A percentile compares a stretch with the other conserved stretches of the same genome.
phyloP scores from a whole-genome alignment of 2,797 vertebrate genomes.

The Triplophysa bombifrons region DNA sequence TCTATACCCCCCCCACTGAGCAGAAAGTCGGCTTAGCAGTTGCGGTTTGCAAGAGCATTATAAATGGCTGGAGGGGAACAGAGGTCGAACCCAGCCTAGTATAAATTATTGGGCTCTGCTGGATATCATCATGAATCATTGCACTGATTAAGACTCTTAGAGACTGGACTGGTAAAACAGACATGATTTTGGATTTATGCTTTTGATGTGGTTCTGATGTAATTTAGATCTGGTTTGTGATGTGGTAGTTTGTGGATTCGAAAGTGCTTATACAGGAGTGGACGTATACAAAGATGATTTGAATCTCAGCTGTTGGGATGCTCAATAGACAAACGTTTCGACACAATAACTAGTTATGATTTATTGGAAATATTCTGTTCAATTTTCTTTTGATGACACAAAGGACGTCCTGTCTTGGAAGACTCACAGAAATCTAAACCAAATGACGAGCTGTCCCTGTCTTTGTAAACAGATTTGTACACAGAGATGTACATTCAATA shows the following conservation, averaged over 20 bases:
- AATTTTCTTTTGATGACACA: constrained; percentile 57
- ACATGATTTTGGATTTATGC: constrained; percentile 9
- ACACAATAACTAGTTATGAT: constrained; percentile 38
- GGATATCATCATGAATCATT: constrained; percentile 42
- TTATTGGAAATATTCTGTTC: constrained; percentile 45
- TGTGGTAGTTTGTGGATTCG: constrained; percentile 29
- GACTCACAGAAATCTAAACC: constrained; percentile 67
- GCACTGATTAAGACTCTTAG: constrained; percentile 25
- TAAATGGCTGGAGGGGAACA: constrained; percentile 14
- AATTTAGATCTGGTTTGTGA: constrained; percentile 35
- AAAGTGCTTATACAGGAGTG: constrained; percentile 4
- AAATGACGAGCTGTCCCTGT: constrained; percentile 64
- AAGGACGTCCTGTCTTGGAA: constrained; percentile 62
- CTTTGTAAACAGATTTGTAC: constrained; percentile 34
- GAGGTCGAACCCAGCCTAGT: constrained; percentile 12
- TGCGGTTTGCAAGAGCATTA: constrained; percentile 21
- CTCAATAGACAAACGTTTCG: constrained; percentile 4
- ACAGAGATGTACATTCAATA: constrained; percentile 25
- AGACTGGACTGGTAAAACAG: constrained; percentile 19
- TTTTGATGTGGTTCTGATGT: constrained; percentile 24
- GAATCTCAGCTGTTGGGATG: constrained; percentile 12
- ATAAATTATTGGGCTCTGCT: constrained; percentile 39
- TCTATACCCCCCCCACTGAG: not conserved
- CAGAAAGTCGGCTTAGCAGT: not conserved
- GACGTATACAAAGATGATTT: not conserved